Base-by-base conservation (phyloP, 2,797 vertebrate species). In the Cossypha niveicapilla region DNA sequence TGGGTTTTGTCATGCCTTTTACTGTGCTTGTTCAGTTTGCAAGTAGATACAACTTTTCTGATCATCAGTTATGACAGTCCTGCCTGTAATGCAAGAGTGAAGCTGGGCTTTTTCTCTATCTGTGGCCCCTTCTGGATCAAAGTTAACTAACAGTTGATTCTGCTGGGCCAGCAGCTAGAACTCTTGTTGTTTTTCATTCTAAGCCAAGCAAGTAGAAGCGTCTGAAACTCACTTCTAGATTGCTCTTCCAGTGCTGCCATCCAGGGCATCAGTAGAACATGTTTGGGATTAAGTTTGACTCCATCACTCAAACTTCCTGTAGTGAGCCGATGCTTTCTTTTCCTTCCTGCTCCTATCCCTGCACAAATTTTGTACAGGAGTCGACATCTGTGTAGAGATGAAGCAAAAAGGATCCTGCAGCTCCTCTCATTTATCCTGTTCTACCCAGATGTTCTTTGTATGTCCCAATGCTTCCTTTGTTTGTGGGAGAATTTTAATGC, bases 271-370 rank as follows among this genome's bases (percentile, higher is more conserved):
- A 83, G 34, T 84, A 90, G 91, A 81, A 60, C 88, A 30, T 76
- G n/a, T 94, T 32, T 81, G 92, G 93, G 76, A 91, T 57, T 74
- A 72, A 88, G 88, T 95, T 87, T 95, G 86, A 72, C 41, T 86
- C 65, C 65, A 42, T 86, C 86, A 66, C 65, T 94, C 92, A 91
- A 88, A 94, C 84, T 92, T 94, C 80, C 88, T 92, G 57, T 96
- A 94, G 95, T 72, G 70, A 86, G 78, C 70, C 56, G 51, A 86
- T 77, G 85, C 88, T 94, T 92, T 93, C 76, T 76, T 70, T 80
- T 62, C 91, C 87, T 75, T 83, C 80, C 84, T 90, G 82, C 83
- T 93, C 83, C 84, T 75, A 86, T 86, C 73, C 91, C 90, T 86
- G 92, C 89, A 94, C 84, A 88, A 77, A 39, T 88, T 72, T 63